These are phyloP conservation scores for Pseudopipra pipra DNA, from an alignment of 2,113 vertebrate genomes.

Conservation along the genomic window DNA sequence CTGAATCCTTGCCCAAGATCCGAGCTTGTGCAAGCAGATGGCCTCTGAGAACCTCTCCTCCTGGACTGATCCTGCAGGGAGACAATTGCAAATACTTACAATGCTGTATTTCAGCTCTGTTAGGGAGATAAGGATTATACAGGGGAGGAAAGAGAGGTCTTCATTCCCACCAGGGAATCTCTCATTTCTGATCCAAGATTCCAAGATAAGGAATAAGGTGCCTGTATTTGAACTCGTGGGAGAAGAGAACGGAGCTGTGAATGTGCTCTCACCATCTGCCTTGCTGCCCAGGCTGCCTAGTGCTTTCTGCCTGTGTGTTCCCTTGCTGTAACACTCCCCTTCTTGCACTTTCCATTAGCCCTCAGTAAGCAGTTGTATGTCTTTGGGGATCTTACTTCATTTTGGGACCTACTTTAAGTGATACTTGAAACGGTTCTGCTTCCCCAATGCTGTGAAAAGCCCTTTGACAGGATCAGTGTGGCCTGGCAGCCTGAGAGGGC, in stretches of 20 bases:
- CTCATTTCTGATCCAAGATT: neutral
- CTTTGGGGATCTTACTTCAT: neutral
- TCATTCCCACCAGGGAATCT: neutral
- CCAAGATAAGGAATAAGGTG: neutral
- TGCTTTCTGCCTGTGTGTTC: neutral
- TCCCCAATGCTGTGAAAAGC: neutral
- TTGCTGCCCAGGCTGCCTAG: neutral
- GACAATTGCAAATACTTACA: neutral
- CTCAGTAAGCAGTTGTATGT: neutral
- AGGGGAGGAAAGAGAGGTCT: neutral
- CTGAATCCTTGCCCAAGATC: neutral
- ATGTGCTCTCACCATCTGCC: neutral
- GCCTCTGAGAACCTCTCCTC: neutral
- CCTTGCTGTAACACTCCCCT: neutral
- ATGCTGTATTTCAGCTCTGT: neutral
- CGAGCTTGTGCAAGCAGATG: neutral
- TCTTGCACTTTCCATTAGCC: neutral
- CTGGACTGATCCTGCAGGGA: fast-evolving
- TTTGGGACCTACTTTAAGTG: neutral
- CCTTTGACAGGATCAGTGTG: neutral
- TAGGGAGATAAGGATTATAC: neutral
- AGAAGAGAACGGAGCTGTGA: neutral
- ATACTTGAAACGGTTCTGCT: neutral
- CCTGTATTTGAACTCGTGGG: neutral
- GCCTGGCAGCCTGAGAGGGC: neutral